Percentiles rank a stretch among this genome's conserved stretches.
These are phyloP conservation scores for Drosophila quadrilineata DNA, from an alignment of 1,140 invertebrate genomes.

Conservation along the genomic window DNA sequence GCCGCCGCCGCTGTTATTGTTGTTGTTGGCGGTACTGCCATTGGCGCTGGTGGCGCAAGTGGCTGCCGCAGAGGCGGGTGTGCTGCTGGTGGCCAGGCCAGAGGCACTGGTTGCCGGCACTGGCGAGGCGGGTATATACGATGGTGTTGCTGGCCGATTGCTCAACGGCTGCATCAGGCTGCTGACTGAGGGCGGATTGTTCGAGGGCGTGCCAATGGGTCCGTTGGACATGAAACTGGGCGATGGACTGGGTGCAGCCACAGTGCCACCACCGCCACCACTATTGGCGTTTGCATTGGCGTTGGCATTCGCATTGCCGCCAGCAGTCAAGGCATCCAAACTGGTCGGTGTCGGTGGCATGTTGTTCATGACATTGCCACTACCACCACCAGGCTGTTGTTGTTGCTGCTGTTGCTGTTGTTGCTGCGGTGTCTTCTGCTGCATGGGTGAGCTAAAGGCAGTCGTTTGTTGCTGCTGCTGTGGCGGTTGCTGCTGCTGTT, in stretches of 20 bases:
- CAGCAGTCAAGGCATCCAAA: conserved; percentile 60
- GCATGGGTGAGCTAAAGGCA: conserved; percentile 35
- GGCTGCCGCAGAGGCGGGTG: conserved; percentile 50
- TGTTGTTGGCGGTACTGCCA: conserved; percentile 25
- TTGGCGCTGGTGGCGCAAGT: conserved; percentile 28
- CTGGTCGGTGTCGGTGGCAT: conserved; percentile 81
- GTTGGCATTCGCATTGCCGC: background rate
- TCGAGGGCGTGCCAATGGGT: conserved; percentile 81
- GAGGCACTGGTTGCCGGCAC: conserved; percentile 57
- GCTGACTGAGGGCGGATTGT: conserved; percentile 82
- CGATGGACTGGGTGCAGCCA: conserved; percentile 82
- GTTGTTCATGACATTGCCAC: conserved; percentile 56
- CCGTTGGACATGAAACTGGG: conserved; percentile 81
- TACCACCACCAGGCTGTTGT: too few species aligned
- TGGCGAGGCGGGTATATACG: conserved; percentile 65
- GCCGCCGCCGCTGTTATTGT: conserved; percentile 28
- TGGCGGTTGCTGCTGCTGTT: conserved; percentile 78
- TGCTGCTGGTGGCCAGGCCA: conserved; percentile 45
- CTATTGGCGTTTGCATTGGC: background rate
- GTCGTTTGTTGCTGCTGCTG: conserved; percentile 73
- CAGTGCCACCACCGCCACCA: conserved; percentile 52
- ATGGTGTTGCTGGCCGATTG: conserved; percentile 62
- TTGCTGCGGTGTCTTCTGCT: conserved; percentile 46
- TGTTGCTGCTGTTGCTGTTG: conserved; percentile 38
- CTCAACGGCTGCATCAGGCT: conserved; percentile 79